These are phyloP conservation scores for Gallinago undulata DNA, from an alignment of 2,113 vertebrate species.

Conservation along the genomic window DNA sequence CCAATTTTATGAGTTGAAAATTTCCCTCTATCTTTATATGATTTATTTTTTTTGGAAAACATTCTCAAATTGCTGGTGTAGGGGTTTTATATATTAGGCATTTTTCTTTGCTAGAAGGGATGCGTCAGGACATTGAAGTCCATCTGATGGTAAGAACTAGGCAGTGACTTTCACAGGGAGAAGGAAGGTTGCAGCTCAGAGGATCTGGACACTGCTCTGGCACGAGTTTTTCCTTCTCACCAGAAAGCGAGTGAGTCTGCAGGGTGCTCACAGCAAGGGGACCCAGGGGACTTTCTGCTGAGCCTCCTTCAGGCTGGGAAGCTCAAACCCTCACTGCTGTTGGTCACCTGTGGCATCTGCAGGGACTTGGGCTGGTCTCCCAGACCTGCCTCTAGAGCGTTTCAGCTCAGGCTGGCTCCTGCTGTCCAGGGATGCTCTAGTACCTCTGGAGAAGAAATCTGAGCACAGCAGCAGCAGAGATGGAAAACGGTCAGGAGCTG, in stretches of 20 bases:
- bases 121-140: neutral
- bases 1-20: slow-evolving; percentile 19
- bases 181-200: neutral
- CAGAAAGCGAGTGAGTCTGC: fast-evolving
- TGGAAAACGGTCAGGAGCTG: neutral
- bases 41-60: neutral
- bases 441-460: neutral
- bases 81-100: neutral
- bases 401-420: neutral
- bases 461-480: neutral
- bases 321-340: neutral
- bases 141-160: neutral
- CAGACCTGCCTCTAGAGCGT: neutral
- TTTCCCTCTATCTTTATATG: slow-evolving; percentile 28
- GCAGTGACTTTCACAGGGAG: slow-evolving; percentile 26
- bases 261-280: neutral
- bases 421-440: neutral
- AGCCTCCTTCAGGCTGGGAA: neutral
- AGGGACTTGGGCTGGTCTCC: neutral
- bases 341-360: fast-evolving
- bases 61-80: neutral
- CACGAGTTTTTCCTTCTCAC: neutral
- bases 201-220: neutral
- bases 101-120: slow-evolving; percentile 11
- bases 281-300: neutral